Base-by-base conservation (phyloP, 2,888 invertebrate species). In the Diachrysia chrysitis region DNA sequence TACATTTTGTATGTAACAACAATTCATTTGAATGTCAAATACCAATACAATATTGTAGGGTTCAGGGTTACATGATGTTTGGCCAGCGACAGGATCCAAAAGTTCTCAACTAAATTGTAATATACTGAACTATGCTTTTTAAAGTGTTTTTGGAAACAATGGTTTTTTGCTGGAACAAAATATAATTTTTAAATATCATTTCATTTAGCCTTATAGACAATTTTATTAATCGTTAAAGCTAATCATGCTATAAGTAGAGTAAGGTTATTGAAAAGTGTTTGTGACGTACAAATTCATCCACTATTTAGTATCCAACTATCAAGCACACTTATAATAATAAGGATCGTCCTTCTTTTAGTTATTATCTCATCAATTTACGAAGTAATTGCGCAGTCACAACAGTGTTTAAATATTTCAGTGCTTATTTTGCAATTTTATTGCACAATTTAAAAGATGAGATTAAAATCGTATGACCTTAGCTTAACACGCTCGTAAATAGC, bases 361-460 rank as follows among this genome's bases (percentile, higher is more conserved):
- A 51, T 51, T 21, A 71, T 68, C 58, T 72, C 76, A 68, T 75
- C 72, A 76, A 68, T 76, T 74, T 71, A 64, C 69, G 53, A 61
- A 76, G 63, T 53, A 68, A 68, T 76, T 76, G 71, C 58, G 46
- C 42, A 71, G 71, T 62, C 29, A 17, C 19, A 63, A 42, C 4
- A 62, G 70, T 71, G 71, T 56, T 76, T 37, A 71, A 71, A 58
- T 37, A 72, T 64, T 71, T 71, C 72, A 59, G 56, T 76, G 68
- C 72, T 75, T 68, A 76, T 75, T 76, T 75, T 72, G 72, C 76
- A 76, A 68, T 68, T 71, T 71, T 76, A 68, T 76, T 76, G 63
- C 76, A 76, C 61, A 53, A 62, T 67, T 55, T 62, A 71, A 67
- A 53, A 61, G 61, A 71, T 61, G 25, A 71, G 76, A 75, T 75